Base-by-base conservation (phyloP, 2,888 invertebrate species). In the Lydus trimaculatus region DNA sequence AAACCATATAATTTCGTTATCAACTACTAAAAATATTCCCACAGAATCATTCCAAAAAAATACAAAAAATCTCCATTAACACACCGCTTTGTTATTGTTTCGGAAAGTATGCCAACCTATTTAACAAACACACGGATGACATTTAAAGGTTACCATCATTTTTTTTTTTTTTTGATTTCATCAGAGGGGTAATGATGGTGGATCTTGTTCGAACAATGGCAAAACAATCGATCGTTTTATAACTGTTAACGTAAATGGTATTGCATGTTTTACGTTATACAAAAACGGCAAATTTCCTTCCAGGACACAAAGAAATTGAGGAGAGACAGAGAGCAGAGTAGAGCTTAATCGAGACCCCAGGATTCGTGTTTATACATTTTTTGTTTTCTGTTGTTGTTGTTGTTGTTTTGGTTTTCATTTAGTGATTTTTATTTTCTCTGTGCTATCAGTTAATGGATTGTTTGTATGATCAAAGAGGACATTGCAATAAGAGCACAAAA, bases 361-460 rank as follows among this genome's bases (percentile, higher is more conserved):
- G 56, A 56, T 56, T 56, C 56, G 56, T 56, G 56, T 56, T 56
- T 56, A 25, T 48, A 56, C 13, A 25, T 25, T 56, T 25, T 20
- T 52, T 52, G 7, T 52, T 52, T 23, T 17, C 43, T 3, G 39
- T 33, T 33, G n/a, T n/a, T n/a, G n/a, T n/a, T n/a, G n/a, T n/a
- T n/a, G n/a, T 6, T 36, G 36, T 43, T 43, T 43, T n/a, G n/a
- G 17, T 48, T 56, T 23, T 15, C 56, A 56, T 56, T 56, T 56
- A 56, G 9, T 6, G 20, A 56, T 25, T 25, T 20, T 56, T 56
- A n/a, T 48, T 48, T 7, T 20, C 9, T 20, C n/a, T 23, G 9
- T 56, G 43, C 48, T 48, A 56, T 56, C 56, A 56, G 56, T 56
- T 56, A 56, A 56, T 56, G 56, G 56, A 56, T 56, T 56, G 56